Conservation (phyloP, 2,113 vertebrate genomes). For the Bostrychus sinensis region DNA sequence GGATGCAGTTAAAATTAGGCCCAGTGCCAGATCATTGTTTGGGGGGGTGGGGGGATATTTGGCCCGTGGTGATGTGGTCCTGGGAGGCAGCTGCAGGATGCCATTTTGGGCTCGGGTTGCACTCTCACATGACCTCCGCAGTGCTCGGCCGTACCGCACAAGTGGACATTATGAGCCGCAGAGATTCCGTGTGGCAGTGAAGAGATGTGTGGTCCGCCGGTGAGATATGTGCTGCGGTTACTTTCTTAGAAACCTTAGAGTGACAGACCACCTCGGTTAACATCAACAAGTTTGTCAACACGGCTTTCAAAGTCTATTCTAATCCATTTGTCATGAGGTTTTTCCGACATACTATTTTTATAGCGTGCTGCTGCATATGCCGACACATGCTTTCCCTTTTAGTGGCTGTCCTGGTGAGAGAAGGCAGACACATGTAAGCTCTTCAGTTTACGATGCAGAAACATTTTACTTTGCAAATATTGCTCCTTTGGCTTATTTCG, state of each 20-base stretch:
- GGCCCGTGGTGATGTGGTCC: constrained; percentile 63
- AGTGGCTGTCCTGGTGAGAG: constrained; percentile 18
- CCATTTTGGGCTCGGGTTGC: constrained; percentile 75
- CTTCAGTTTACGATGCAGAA: not conserved
- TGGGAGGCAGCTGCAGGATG: constrained; percentile 69
- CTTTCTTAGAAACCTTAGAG: constrained; percentile 32
- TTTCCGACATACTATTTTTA: constrained; percentile 23
- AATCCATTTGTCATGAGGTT: constrained; percentile 32
- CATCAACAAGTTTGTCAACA: constrained; percentile 54
- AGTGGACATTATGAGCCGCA: constrained; percentile 59
- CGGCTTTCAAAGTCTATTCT: constrained; percentile 15
- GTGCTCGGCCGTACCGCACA: constrained; percentile 47
- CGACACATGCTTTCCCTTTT: constrained; percentile 19
- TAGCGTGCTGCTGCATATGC: not conserved
- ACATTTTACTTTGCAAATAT: no score
- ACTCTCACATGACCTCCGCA: constrained; percentile 73
- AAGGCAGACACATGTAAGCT: not conserved
- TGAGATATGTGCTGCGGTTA: constrained; percentile 30
- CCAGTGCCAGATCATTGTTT: constrained; percentile 72
- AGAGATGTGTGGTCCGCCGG: constrained; percentile 51
- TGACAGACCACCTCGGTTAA: constrained; percentile 35
- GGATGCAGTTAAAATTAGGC: constrained; percentile 73
- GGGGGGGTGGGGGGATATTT: constrained; percentile 72
- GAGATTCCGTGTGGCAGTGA: constrained; percentile 57
- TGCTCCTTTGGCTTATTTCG: no score